Conservation (phyloP, 2,888 invertebrate species). For the Eumacrocentrus americanus region DNA sequence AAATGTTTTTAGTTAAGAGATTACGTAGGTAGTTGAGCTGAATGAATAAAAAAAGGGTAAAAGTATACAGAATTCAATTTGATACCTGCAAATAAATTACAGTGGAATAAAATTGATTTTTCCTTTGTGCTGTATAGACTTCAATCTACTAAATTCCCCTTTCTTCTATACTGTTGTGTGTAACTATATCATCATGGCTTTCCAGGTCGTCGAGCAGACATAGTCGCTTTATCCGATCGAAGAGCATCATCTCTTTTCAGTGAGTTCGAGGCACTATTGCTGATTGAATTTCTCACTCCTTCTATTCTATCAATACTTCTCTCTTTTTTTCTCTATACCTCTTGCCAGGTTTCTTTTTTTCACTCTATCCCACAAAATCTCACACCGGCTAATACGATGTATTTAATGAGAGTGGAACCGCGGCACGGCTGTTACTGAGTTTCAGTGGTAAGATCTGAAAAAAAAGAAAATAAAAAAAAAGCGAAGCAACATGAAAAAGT, state of each 20-base stretch:
- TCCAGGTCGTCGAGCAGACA: neutral
- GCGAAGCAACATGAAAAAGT: neutral
- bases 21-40: neutral
- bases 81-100: neutral
- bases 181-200: neutral
- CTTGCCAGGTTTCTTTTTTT: slow-evolving; percentile 5
- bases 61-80: neutral
- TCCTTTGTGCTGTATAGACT: neutral
- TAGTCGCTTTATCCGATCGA: slow-evolving; percentile 7
- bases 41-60: neutral
- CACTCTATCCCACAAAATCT: neutral
- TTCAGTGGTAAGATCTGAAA: neutral
- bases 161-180: neutral
- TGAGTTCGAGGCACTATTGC: slow-evolving; percentile 13
- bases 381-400: neutral
- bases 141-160: neutral
- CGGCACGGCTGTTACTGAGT: neutral
- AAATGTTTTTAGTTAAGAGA: neutral
- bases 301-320: neutral
- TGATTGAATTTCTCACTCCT: slow-evolving; percentile 20
- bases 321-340: slow-evolving; percentile 4
- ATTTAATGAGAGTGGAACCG: slow-evolving; percentile 2
- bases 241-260: slow-evolving; percentile 1
- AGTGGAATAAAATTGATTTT: neutral
- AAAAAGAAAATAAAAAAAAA: neutral